Evolutionary conservation across 2,888 invertebrate genomes (phyloP).

Genomic region (Pammene aurita): DNA sequence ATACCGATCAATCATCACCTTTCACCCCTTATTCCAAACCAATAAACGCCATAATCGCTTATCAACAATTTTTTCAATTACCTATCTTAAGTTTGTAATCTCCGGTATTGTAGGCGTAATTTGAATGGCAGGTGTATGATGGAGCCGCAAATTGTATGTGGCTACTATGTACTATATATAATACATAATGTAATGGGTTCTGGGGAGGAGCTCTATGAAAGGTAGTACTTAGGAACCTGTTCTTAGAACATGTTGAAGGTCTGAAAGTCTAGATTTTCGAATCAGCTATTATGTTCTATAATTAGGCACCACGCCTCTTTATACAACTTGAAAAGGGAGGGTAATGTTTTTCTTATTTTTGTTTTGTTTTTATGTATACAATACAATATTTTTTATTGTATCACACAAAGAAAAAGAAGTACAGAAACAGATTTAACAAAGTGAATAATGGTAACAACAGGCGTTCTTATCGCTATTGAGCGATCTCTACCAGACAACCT

Average conservation of each 20-base stretch:
- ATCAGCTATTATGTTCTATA: conserved; percentile 7
- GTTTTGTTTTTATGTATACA: too few species aligned
- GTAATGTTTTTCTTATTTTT: too few species aligned
- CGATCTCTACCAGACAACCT: too few species aligned
- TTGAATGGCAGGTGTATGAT: conserved; percentile 47
- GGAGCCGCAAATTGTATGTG: conserved; percentile 39
- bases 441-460: too few species aligned
- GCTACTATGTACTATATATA: conserved; percentile 30
- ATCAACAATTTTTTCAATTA: background rate
- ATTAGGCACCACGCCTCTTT: conserved; percentile 2
- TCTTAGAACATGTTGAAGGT: conserved; percentile 6
- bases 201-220: conserved; percentile 29
- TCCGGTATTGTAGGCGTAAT: conserved; percentile 42
- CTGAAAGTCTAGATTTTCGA: conserved; percentile 4
- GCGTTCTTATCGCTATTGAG: too few species aligned
- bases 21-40: background rate
- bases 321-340: background rate
- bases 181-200: conserved; percentile 23
- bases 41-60: background rate
- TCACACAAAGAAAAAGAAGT: too few species aligned
- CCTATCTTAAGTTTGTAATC: conserved; percentile 17
- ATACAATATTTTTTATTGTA: too few species aligned
- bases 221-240: conserved; percentile 28
- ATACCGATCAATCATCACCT: background rate
- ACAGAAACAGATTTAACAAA: too few species aligned